Evolutionary conservation across 2,113 vertebrate genomes (phyloP).

Genomic region (Takifugu flavidus): DNA sequence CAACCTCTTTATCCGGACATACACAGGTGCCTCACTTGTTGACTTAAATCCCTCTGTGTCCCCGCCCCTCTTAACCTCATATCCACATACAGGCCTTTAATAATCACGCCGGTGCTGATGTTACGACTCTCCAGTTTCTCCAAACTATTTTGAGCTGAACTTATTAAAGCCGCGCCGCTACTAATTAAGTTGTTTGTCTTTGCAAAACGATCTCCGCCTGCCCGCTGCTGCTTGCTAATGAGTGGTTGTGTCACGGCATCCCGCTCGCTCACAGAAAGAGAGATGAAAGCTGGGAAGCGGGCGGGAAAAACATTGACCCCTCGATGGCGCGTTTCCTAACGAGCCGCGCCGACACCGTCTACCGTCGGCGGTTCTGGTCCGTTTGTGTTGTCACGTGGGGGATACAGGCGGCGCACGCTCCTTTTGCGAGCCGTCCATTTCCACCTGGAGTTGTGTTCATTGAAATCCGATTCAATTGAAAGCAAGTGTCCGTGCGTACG

Average conservation of each 20-base stretch:
- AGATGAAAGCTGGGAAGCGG: slow-evolving; percentile 36
- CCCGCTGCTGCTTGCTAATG: slow-evolving; percentile 63
- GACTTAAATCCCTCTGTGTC: slow-evolving; percentile 3
- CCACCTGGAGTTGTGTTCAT: neutral
- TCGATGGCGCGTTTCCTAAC: slow-evolving; percentile 23
- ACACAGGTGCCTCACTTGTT: slow-evolving; percentile 8
- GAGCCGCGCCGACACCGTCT: neutral
- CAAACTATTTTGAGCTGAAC: slow-evolving; percentile 61
- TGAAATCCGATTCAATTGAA: neutral
- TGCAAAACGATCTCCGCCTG: slow-evolving; percentile 59
- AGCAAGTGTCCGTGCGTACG: no score
- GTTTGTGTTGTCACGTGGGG: slow-evolving; percentile 19
- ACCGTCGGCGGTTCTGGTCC: neutral
- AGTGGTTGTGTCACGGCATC: slow-evolving; percentile 47
- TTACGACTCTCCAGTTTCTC: slow-evolving; percentile 44
- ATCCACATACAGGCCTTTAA: slow-evolving; percentile 33
- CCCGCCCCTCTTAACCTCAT: slow-evolving; percentile 25
- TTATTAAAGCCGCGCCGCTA: slow-evolving; percentile 59
- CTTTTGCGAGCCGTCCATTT: neutral
- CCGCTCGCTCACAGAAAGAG: slow-evolving; percentile 44
- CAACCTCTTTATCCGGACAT: neutral
- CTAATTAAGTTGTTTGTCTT: slow-evolving; percentile 76
- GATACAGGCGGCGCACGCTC: neutral
- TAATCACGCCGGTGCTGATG: slow-evolving; percentile 53
- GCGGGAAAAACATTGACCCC: slow-evolving; percentile 37